Conservation (phyloP, 23 tunicate genomes). For the Oikopleura dioica region DNA sequence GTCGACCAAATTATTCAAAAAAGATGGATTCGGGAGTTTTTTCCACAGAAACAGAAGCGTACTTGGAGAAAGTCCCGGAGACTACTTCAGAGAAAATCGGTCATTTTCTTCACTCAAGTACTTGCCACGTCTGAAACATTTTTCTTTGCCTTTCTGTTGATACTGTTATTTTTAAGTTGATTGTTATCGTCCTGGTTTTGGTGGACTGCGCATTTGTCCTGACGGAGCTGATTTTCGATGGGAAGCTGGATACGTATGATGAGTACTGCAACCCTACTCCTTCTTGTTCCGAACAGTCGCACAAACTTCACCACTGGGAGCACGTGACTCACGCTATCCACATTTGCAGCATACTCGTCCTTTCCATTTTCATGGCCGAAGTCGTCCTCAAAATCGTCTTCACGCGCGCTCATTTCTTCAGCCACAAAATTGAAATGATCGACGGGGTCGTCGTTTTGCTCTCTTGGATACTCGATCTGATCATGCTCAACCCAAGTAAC, state of each 20-base stretch:
- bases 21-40: too few relatives aligned
- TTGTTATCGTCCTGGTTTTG: neutral
- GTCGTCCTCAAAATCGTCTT: neutral
- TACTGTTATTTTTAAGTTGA: neutral
- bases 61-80: neutral
- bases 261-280: too few relatives aligned
- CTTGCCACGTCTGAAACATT: neutral
- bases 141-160: neutral
- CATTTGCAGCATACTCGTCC: neutral
- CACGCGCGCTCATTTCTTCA: neutral
- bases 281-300: too few relatives aligned
- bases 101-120: neutral
- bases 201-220: neutral
- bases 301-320: neutral
- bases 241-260: neutral
- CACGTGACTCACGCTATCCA: neutral
- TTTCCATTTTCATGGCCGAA: neutral
- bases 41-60: neutral
- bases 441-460: neutral
- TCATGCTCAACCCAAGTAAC: neutral
- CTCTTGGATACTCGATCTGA: neutral
- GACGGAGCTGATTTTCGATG: neutral
- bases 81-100: neutral
- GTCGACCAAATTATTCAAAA: too few relatives aligned
- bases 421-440: neutral